Evolutionary conservation across 2,888 invertebrate genomes (phyloP).

Genomic region (Drosophila melanocephala): DNA sequence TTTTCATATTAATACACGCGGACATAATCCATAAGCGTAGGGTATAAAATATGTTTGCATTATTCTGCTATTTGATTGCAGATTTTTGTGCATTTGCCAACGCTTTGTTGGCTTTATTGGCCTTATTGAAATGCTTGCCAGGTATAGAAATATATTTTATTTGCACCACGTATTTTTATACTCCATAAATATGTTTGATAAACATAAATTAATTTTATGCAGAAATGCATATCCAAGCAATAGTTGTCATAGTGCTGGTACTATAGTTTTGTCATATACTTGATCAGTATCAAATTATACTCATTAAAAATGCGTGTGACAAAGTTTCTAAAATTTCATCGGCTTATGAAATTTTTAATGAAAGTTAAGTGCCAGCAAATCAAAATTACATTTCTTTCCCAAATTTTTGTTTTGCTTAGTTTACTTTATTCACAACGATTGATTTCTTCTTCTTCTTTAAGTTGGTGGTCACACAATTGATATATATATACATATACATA

Average conservation of each 20-base stretch:
- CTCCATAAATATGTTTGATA: constrained; percentile 4
- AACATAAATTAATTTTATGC: constrained; percentile 1
- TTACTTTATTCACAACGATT: background rate
- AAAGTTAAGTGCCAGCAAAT: background rate
- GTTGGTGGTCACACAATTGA: background rate
- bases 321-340: background rate
- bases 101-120: constrained; percentile 29
- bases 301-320: background rate
- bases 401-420: background rate
- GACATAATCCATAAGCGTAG: background rate
- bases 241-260: constrained; percentile 8
- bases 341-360: background rate
- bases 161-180: constrained; percentile 28
- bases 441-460: background rate
- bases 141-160: constrained; percentile 38
- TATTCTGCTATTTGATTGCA: constrained; percentile 1
- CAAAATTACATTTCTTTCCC: background rate
- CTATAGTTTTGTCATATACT: background rate
- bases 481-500: background rate
- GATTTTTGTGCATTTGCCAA: constrained; percentile 11
- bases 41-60: no score
- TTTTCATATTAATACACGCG: background rate
- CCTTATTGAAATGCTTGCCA: constrained; percentile 22
- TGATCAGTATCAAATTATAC: background rate
- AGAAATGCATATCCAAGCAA: constrained; percentile 6